Evolutionary conservation across 2,113 vertebrate species (phyloP), one percentile per base, ranked within the genome.

Genomic region (Chionomys nivalis): DNA sequence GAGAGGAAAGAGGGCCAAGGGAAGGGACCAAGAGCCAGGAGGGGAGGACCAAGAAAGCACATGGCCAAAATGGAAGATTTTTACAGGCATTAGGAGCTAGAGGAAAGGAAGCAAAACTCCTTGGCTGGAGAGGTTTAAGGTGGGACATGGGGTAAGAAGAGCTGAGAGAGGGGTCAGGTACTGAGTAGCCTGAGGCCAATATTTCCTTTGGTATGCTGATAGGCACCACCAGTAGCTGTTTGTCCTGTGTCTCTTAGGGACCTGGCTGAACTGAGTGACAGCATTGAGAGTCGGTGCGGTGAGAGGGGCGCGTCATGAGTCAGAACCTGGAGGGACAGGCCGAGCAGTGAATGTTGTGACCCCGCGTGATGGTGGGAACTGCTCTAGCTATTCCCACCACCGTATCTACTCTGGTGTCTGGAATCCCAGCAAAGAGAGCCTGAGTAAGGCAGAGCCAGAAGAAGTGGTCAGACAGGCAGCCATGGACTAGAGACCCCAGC

Each of bases 381-480:
- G 23, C n/a, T 12, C 4, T 39, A 0, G 0, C 21, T 44, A 7
- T 24, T 8, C 49, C 5, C 0, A 1, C 9, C 8, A 14, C 24
- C 10, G 26, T 11, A 42, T 65, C 58, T 44, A 31, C 58, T 3
- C 1, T 19, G 8, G 23, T 7, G 3, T 31, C 52, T 33, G 19
- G 26, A 49, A 24, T 24, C 49, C 39, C 77, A 55, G 19, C 7
- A 77, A 16, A 68, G 44, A 26, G 17, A 14, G 3, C 44, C 1
- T 0, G 5, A 39, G 8, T 49, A 26, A 42, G 23, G 14, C 1
- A 49, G 21, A 66, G 47, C 36, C 5, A 73, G 33, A 33, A 42
- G 33, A 33, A 28, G 33, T 21, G 33, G 12, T 6, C 3, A 16
- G 23, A 17, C 1, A 23, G 8, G 49, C 52, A 39, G 5, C 52